Conservation (phyloP, 1,140 invertebrate genomes). For the Drosophila truncata region DNA sequence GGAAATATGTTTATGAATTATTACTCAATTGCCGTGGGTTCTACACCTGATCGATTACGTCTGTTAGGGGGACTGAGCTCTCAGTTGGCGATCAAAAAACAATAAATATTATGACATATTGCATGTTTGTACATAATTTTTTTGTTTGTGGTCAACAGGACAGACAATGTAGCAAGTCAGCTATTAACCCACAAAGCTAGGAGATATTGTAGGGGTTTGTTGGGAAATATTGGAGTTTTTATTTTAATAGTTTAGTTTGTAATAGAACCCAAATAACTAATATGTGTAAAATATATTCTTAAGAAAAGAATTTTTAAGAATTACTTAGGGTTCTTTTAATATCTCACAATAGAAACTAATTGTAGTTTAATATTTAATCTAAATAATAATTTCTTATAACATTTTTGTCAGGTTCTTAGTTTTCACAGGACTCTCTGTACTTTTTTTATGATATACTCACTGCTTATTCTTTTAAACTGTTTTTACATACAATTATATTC, state of each 20-base stretch:
- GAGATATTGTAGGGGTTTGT: not conserved
- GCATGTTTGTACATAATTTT: slow-evolving; percentile 78
- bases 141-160: slow-evolving; percentile 53
- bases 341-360: not conserved
- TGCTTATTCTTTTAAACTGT: slow-evolving; percentile 14
- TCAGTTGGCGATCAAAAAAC: slow-evolving; percentile 35
- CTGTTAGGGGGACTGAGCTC: slow-evolving; percentile 13
- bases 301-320: not conserved
- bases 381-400: not conserved
- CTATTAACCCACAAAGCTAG: slow-evolving; percentile 23
- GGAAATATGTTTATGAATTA: slow-evolving; percentile 84
- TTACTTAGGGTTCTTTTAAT: not conserved
- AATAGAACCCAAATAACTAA: too few relatives aligned
- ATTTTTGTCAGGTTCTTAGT: too few relatives aligned
- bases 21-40: slow-evolving; percentile 68
- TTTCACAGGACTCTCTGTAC: not conserved
- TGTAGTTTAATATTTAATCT: not conserved
- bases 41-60: slow-evolving; percentile 79
- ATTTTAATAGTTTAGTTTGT: slow-evolving; percentile 12
- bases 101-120: slow-evolving; percentile 80
- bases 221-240: not conserved
- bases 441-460: not conserved
- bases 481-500: not conserved
- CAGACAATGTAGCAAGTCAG: not conserved
- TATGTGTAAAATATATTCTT: too few relatives aligned